A percentile compares a stretch with the other conserved stretches of the same genome.
These are phyloP conservation scores for Drosophila phalerata DNA, from an alignment of 2,888 invertebrate genomes.

Conservation along the genomic window DNA sequence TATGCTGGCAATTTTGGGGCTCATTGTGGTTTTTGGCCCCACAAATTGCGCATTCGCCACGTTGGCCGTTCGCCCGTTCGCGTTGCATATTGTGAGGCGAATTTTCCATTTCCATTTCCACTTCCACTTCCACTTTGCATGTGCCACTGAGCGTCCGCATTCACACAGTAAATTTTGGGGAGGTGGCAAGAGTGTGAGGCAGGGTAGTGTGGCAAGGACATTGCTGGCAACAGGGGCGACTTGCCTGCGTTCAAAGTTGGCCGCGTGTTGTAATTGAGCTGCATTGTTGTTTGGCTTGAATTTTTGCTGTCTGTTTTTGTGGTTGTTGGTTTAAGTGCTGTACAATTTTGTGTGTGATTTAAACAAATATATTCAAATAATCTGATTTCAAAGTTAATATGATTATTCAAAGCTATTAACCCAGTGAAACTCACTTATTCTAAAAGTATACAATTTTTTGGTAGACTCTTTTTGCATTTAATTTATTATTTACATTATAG, in stretches of 20 bases:
- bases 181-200: neutral
- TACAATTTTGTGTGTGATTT: neutral
- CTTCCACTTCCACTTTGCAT: constrained; percentile 35
- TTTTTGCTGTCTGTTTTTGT: neutral
- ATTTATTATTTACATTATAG: no score
- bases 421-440: no score
- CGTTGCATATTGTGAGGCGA: constrained; percentile 59
- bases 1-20: constrained; percentile 75
- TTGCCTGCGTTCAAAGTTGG: constrained; percentile 19
- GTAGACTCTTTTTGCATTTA: no score
- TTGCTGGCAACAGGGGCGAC: neutral
- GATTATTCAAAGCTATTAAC: neutral
- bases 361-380: neutral
- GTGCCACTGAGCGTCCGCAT: constrained; percentile 57
- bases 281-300: constrained; percentile 61
- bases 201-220: neutral
- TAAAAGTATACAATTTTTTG: no score
- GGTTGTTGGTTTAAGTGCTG: constrained; percentile 2
- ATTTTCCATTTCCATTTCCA: constrained; percentile 9
- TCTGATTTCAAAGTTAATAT: neutral
- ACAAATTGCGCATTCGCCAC: constrained; percentile 50
- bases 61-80: constrained; percentile 27
- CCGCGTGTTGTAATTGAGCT: constrained; percentile 70
- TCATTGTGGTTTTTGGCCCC: constrained; percentile 65
- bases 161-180: constrained; percentile 72